These are phyloP conservation scores for Agrochola litura DNA, from an alignment of 2,888 invertebrate genomes.

Conservation along the genomic window DNA sequence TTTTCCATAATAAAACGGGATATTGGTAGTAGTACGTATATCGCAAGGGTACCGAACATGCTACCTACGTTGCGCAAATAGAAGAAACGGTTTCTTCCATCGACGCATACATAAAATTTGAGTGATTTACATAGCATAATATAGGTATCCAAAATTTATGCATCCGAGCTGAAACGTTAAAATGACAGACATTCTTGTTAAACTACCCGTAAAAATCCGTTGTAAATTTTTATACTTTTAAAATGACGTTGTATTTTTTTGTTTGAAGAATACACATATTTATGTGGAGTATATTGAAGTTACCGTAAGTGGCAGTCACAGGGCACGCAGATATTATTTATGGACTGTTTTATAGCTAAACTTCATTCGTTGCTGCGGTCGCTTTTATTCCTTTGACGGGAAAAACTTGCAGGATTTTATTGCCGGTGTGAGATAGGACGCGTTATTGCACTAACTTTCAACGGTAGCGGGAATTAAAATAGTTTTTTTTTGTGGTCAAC, in stretches of 20 bases:
- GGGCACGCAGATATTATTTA: slow-evolving; percentile 88
- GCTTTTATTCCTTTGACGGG: slow-evolving; percentile 88
- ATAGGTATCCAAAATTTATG: slow-evolving; percentile 74
- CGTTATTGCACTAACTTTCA: slow-evolving; percentile 89
- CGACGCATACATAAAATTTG: slow-evolving; percentile 72
- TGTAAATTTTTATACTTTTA: slow-evolving; percentile 11
- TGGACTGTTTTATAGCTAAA: slow-evolving; percentile 89
- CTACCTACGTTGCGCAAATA: slow-evolving; percentile 68
- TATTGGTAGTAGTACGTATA: slow-evolving; percentile 62
- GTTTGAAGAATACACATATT: slow-evolving; percentile 73
- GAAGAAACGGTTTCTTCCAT: slow-evolving; percentile 66
- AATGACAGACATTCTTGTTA: slow-evolving; percentile 76
- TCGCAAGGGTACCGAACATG: slow-evolving; percentile 60
- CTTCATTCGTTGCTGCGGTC: slow-evolving; percentile 90
- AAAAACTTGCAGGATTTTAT: slow-evolving; percentile 89
- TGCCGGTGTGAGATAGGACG: slow-evolving; percentile 89
- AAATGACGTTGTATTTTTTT: slow-evolving; percentile 44
- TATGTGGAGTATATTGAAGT: slow-evolving; percentile 73
- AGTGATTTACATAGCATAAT: slow-evolving; percentile 77
- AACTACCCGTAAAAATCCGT: slow-evolving; percentile 78
- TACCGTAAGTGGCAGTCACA: slow-evolving; percentile 83
- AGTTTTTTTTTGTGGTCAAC: slow-evolving; percentile 84
- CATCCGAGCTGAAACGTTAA: slow-evolving; percentile 69
- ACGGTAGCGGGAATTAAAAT: slow-evolving; percentile 85
- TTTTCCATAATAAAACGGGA: slow-evolving; percentile 76